A percentile compares a stretch with the other conserved stretches of the same genome.
phyloP scores from a whole-genome alignment of 2,113 vertebrate species.

The Marmota monax region DNA sequence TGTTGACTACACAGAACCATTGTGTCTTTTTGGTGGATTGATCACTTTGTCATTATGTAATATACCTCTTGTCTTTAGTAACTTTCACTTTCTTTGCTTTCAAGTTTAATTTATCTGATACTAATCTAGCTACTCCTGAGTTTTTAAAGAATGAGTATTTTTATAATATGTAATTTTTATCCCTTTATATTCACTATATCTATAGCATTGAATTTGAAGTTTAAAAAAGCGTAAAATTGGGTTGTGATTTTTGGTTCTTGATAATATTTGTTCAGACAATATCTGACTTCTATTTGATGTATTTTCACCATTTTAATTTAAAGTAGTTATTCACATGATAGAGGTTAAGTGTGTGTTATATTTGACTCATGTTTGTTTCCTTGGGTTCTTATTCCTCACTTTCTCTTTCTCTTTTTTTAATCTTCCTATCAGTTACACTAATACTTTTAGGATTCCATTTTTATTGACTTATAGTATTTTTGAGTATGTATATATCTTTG shows the following conservation, averaged over 20 bases:
- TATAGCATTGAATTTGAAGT: neutral
- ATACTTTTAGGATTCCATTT: neutral
- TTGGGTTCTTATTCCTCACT: neutral
- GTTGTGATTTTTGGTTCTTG: neutral
- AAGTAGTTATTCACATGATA: neutral
- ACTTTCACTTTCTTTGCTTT: neutral
- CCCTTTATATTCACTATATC: neutral
- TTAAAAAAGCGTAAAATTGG: neutral
- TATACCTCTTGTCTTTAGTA: neutral
- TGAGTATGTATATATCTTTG: neutral
- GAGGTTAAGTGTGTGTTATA: neutral
- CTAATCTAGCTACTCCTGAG: neutral
- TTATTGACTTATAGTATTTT: neutral
- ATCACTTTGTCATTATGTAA: neutral
- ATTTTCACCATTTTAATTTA: neutral
- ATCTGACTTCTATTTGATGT: neutral
- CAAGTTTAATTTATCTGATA: neutral
- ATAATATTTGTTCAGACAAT: neutral
- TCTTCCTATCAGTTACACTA: neutral
- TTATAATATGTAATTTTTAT: neutral
- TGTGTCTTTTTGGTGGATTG: neutral
- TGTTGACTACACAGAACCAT: too few species aligned
- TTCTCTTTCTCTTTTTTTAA: too few species aligned
- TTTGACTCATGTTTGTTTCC: neutral
- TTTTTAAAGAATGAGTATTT: neutral